Percentiles rank a stretch among this genome's conserved stretches.
These are phyloP conservation scores for Polylopha cassiicola DNA, from an alignment of 2,888 invertebrate species.

Conservation along the genomic window DNA sequence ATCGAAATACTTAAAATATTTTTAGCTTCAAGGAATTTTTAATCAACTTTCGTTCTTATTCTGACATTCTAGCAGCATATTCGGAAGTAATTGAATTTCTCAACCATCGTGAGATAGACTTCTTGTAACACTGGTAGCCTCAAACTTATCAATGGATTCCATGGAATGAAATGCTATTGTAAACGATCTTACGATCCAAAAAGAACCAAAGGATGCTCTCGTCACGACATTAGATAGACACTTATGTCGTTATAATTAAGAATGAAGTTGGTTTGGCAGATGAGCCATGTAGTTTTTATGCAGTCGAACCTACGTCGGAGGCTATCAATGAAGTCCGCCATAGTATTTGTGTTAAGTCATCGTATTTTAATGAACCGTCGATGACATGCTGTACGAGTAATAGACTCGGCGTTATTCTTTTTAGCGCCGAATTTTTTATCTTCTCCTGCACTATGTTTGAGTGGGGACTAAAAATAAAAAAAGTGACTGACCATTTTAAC, in stretches of 20 bases:
- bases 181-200: slow-evolving; percentile 63
- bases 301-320: slow-evolving; percentile 64
- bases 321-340: slow-evolving; percentile 77
- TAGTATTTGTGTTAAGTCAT: slow-evolving; percentile 74
- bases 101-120: slow-evolving; percentile 62
- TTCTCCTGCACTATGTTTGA: slow-evolving; percentile 44
- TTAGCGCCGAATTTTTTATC: slow-evolving; percentile 69
- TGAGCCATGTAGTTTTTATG: slow-evolving; percentile 52
- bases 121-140: slow-evolving; percentile 74
- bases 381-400: slow-evolving; percentile 76
- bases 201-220: slow-evolving; percentile 46
- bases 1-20: background rate
- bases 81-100: slow-evolving; percentile 48
- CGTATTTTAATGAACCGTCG: slow-evolving; percentile 76
- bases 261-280: slow-evolving; percentile 34
- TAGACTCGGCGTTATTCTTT: slow-evolving; percentile 74
- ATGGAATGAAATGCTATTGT: slow-evolving; percentile 73
- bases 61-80: slow-evolving; percentile 28
- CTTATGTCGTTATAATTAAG: slow-evolving; percentile 41
- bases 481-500: slow-evolving; percentile 45
- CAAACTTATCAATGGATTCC: slow-evolving; percentile 74
- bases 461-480: slow-evolving; percentile 48
- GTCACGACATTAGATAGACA: slow-evolving; percentile 29
- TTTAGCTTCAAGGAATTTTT: background rate
- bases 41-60: slow-evolving; percentile 24